These are phyloP conservation scores for Mus caroli DNA, from an alignment of 2,797 vertebrate genomes.

Conservation along the genomic window DNA sequence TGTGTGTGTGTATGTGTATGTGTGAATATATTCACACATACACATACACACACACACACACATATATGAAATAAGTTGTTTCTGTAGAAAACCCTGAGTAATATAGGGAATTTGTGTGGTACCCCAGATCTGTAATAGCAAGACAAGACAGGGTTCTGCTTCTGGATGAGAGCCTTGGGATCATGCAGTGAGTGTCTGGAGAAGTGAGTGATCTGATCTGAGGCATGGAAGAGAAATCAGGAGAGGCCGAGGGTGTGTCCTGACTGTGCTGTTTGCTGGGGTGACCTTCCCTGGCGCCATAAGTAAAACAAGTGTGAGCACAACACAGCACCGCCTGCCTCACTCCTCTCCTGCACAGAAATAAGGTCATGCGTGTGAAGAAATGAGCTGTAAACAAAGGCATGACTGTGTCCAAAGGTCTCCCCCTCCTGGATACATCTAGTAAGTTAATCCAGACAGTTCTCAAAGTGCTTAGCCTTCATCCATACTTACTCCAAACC, in stretches of 20 bases:
- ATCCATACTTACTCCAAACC: neutral
- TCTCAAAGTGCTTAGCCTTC: neutral
- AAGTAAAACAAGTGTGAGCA: neutral
- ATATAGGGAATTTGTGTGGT: neutral
- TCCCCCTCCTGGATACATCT: neutral
- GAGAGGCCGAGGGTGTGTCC: no score
- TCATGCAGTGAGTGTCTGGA: neutral
- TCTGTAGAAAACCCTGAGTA: neutral
- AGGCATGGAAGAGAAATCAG: neutral
- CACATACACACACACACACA: no score
- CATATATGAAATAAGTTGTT: no score
- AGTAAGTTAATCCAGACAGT: neutral
- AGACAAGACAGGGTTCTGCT: neutral
- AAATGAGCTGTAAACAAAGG: neutral
- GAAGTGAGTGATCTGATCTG: neutral
- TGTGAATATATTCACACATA: no score
- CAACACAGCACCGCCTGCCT: neutral
- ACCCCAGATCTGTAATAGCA: neutral
- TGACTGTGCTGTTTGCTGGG: neutral
- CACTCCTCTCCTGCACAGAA: neutral
- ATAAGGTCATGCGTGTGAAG: neutral
- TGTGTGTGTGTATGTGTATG: no score
- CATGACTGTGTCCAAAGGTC: neutral
- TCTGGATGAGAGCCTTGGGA: neutral
- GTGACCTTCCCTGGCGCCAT: neutral